phyloP scores from a whole-genome alignment of 2,113 vertebrate genomes.

The Aspiorhynchus laticeps region DNA sequence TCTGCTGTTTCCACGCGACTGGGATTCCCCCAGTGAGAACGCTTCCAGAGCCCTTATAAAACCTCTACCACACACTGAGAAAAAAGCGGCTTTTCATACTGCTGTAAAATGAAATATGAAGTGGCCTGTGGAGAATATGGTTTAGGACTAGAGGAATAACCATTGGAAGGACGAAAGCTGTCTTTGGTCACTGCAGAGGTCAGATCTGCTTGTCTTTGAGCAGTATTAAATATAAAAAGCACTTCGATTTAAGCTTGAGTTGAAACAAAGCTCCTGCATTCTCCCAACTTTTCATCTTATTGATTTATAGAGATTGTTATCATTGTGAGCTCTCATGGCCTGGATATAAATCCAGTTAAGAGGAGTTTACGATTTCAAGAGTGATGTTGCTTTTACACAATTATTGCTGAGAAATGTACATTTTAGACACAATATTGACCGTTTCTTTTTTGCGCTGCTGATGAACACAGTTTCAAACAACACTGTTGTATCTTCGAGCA shows the following conservation, averaged over 20 bases:
- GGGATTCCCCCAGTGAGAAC: background rate
- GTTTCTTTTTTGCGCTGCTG: background rate
- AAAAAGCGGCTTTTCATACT: conserved; percentile 31
- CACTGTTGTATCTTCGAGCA: too few relatives aligned
- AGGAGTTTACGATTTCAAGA: background rate
- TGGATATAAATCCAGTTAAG: background rate
- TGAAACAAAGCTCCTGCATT: background rate
- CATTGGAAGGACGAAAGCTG: background rate
- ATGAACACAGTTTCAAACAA: too few relatives aligned
- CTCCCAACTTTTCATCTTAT: background rate
- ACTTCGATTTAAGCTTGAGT: background rate
- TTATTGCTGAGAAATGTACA: background rate
- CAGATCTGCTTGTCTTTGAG: background rate
- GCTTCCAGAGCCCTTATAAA: conserved; percentile 5
- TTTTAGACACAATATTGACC: background rate
- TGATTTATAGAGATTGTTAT: background rate
- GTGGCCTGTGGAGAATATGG: background rate
- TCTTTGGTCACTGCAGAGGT: background rate
- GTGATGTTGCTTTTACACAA: background rate
- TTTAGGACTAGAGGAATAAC: background rate
- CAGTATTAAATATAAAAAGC: conserved; percentile 6
- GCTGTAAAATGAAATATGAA: conserved; percentile 10
- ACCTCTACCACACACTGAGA: background rate
- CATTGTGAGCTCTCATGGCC: background rate
- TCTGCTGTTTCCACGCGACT: conserved; percentile 17